A percentile compares a stretch with the other conserved stretches of the same genome.
phyloP scores from a whole-genome alignment of 1,140 invertebrate species.

The Diachasma alloeum region DNA sequence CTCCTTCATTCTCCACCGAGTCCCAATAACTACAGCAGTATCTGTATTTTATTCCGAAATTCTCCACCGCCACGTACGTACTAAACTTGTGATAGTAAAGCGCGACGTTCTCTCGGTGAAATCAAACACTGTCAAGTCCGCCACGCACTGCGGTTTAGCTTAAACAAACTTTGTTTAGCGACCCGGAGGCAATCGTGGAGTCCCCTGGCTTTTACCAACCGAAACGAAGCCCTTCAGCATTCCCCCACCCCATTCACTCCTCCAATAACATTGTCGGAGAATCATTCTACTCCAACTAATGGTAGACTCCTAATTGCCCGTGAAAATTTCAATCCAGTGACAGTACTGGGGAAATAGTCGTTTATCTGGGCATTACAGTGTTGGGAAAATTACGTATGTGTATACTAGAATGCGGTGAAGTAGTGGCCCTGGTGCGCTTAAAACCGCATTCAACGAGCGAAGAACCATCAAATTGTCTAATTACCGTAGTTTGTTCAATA shows the following conservation, averaged over 20 bases:
- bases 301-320: slow-evolving; percentile 31
- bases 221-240: slow-evolving; percentile 6
- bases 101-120: slow-evolving; percentile 25
- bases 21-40: neutral
- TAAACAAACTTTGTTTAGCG: slow-evolving; percentile 34
- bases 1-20: neutral
- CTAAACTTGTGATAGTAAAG: neutral
- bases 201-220: slow-evolving; percentile 22
- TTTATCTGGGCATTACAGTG: neutral
- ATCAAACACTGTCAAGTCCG: slow-evolving; percentile 35
- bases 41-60: neutral
- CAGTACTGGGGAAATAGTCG: neutral
- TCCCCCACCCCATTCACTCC: neutral
- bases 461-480: slow-evolving; percentile 13
- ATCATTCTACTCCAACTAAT: slow-evolving; percentile 29
- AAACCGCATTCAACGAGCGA: slow-evolving; percentile 9
- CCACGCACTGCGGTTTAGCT: slow-evolving; percentile 33
- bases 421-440: neutral
- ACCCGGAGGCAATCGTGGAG: slow-evolving; percentile 29
- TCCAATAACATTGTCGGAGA: slow-evolving; percentile 29
- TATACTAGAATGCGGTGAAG: neutral
- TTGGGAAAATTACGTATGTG: neutral
- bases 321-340: slow-evolving; percentile 31
- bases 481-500: neutral
- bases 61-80: neutral